Evolutionary conservation across 2,888 invertebrate species (phyloP).

Genomic region (Tillus elongatus): DNA sequence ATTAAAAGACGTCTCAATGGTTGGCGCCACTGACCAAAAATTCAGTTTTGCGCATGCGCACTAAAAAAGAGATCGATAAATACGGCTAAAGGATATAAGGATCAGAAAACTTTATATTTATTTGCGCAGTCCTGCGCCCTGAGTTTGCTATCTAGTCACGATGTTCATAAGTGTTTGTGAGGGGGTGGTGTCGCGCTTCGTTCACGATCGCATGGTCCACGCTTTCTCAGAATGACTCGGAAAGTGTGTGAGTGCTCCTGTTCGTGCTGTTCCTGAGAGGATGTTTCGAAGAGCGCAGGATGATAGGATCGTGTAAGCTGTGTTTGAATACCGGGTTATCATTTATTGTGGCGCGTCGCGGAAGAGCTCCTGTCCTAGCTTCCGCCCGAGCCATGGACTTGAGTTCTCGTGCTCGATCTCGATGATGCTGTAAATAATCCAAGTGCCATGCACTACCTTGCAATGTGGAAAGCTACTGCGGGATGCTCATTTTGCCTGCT

Average conservation of each 20-base stretch:
- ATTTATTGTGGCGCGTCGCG: conserved; percentile 21
- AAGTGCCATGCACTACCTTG: conserved; percentile 30
- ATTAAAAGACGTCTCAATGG: too few species aligned
- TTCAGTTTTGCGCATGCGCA: too few species aligned
- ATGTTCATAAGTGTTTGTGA: conserved; percentile 31
- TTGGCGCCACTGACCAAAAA: too few species aligned
- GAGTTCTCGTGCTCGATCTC: conserved; percentile 32
- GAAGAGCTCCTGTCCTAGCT: too few species aligned
- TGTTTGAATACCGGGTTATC: conserved; percentile 15
- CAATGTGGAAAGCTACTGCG: conserved; percentile 35
- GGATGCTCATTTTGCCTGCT: conserved; percentile 33
- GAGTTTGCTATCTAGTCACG: conserved; percentile 34
- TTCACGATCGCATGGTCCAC: conserved; percentile 24
- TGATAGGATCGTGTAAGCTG: conserved; percentile 28
- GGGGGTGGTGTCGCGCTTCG: conserved; percentile 33
- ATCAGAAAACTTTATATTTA: too few species aligned
- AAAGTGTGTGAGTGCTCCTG: conserved; percentile 35
- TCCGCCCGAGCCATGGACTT: conserved; percentile 35
- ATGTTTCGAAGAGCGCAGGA: conserved; percentile 30
- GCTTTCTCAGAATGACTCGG: conserved; percentile 32
- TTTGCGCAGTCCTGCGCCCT: conserved; percentile 5
- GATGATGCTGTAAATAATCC: conserved; percentile 35
- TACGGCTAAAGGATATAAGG: too few species aligned
- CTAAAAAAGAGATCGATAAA: too few species aligned
- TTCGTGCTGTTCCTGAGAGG: too few species aligned